phyloP scores from a whole-genome alignment of 2,888 invertebrate species.

The Allacma fusca region DNA sequence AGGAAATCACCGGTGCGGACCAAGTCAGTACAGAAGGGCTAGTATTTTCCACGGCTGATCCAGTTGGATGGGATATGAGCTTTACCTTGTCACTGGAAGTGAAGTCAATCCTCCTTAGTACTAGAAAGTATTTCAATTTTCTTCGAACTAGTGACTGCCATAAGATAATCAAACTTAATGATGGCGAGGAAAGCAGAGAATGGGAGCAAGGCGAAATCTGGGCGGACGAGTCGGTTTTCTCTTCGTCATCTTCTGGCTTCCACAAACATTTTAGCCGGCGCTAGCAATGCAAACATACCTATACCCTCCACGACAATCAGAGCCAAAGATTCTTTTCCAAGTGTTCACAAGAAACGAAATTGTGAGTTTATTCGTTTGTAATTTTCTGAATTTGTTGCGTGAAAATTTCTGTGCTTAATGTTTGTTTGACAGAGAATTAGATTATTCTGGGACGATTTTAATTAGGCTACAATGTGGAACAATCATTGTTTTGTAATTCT shows the following conservation, averaged over 20 bases:
- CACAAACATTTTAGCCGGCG: slow-evolving; percentile 54
- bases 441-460: no score
- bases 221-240: slow-evolving; percentile 58
- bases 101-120: neutral
- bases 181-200: slow-evolving; percentile 60
- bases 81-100: neutral
- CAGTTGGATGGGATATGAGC: slow-evolving; percentile 10
- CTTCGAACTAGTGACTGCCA: neutral
- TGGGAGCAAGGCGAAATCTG: slow-evolving; percentile 47
- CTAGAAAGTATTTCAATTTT: slow-evolving; percentile 28
- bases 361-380: slow-evolving; percentile 47
- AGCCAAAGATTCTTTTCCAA: slow-evolving; percentile 54
- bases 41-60: no score
- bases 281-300: slow-evolving; percentile 56
- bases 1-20: no score
- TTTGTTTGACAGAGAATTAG: no score
- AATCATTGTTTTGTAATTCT: no score
- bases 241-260: slow-evolving; percentile 56
- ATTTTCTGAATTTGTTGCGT: neutral
- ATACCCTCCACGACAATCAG: slow-evolving; percentile 53
- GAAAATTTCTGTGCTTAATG: no score
- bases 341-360: slow-evolving; percentile 50
- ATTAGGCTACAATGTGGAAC: no score
- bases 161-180: neutral
- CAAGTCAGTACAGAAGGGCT: no score